Percentiles rank a stretch among this genome's conserved stretches.
phyloP scores from a whole-genome alignment of 2,797 vertebrate genomes.

The Spondyliosoma cantharus region DNA sequence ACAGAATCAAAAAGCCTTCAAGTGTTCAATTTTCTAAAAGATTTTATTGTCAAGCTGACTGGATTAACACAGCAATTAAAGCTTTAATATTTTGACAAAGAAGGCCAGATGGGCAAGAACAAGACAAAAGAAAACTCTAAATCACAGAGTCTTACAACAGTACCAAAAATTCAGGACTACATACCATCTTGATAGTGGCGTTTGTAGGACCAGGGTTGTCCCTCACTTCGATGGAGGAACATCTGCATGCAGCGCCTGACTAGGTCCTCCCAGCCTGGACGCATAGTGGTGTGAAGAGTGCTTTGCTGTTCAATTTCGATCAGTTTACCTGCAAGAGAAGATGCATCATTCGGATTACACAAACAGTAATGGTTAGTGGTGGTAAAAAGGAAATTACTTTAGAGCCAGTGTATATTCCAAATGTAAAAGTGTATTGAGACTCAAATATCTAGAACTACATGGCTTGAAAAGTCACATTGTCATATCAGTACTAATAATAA shows the following conservation, averaged over 20 bases:
- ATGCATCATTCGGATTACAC: neutral
- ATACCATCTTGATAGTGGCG: slow-evolving; percentile 97
- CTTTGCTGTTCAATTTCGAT: slow-evolving; percentile 95
- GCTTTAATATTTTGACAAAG: neutral
- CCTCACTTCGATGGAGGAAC: slow-evolving; percentile 94
- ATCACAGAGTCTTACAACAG: neutral
- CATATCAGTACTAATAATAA: neutral
- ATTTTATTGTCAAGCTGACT: slow-evolving; percentile 1
- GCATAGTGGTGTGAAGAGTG: slow-evolving; percentile 94
- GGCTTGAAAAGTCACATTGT: neutral
- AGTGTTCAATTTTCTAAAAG: neutral
- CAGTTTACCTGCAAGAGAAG: slow-evolving; percentile 89
- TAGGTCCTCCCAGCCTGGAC: slow-evolving; percentile 95
- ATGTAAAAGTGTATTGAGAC: neutral
- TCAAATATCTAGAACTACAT: neutral
- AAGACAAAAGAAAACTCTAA: neutral
- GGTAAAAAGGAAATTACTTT: neutral
- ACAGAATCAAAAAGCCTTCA: neutral
- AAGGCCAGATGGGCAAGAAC: neutral
- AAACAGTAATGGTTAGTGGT: neutral
- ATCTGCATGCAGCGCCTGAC: slow-evolving; percentile 97
- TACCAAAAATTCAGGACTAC: neutral
- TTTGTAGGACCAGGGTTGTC: slow-evolving; percentile 95
- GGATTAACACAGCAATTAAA: neutral
- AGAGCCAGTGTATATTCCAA: neutral